Base-by-base conservation (phyloP, 2,888 invertebrate species). In the Mylabris sibirica region DNA sequence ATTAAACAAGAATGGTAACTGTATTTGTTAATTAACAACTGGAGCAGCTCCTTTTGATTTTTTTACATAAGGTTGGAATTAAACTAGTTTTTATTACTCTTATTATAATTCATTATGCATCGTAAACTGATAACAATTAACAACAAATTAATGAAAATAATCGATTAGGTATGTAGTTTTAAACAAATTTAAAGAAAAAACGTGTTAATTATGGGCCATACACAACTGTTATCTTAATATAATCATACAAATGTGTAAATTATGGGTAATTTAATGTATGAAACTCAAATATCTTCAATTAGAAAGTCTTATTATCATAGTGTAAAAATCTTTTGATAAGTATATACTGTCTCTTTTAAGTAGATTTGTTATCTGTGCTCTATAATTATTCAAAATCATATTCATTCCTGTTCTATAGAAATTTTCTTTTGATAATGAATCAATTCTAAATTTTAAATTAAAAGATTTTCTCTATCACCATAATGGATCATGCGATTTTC, bases 91-190 rank as follows among this genome's bases (percentile, higher is more conserved):
- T 44, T 44, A 44, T 44, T 11, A 44, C n/a, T 2, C n/a, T 44
- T 17, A n/a, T 17, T 44, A 17, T 44, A 44, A 44, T 44, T 44
- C n/a, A 44, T 44, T 17, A 44, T 44, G n/a, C n/a, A 44, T n/a
- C 44, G 44, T 44, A 17, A 44, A 44, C n/a, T 44, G n/a, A 44
- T 44, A 17, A 17, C 44, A 44, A 44, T 44, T 44, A 44, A 44
- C 44, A 44, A 44, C 17, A 44, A 44, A 44, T 44, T 17, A 44
- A 17, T 17, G 30, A 44, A 44, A 44, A 44, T 5, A 44, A 38
- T 35, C 14, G n/a, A 44, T 17, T 11, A n/a, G n/a, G n/a, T n/a
- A n/a, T n/a, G n/a, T n/a, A n/a, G 17, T 44, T 44, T 4, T n/a
- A 44, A 44, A 17, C 17, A 14, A 38, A 38, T 3, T 11, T 1